phyloP scores from a whole-genome alignment of 1,140 invertebrate species.

The Drosophila novamexicana region DNA sequence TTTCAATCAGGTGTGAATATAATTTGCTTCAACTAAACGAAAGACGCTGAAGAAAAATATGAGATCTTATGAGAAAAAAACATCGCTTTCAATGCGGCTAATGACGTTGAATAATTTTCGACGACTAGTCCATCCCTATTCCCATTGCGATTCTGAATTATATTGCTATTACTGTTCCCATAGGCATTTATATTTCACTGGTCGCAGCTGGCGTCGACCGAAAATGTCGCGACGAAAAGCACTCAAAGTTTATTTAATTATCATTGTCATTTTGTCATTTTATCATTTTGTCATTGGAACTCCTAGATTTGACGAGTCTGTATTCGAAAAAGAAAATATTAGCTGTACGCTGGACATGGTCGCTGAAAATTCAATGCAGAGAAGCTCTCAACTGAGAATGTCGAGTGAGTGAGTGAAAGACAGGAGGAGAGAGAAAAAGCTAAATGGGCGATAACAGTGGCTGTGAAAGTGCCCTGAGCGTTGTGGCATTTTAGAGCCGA shows the following conservation, averaged over 20 bases:
- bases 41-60: not conserved
- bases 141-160: conserved; percentile 4
- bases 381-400: not conserved
- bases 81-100: conserved; percentile 69
- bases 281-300: conserved; percentile 17
- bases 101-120: conserved; percentile 69
- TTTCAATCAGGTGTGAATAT: conserved; percentile 74
- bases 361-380: not conserved
- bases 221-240: conserved; percentile 60
- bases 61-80: conserved; percentile 7
- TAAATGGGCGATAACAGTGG: no score
- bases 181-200: conserved; percentile 18
- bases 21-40: conserved; percentile 23
- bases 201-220: conserved; percentile 30
- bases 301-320: conserved; percentile 2
- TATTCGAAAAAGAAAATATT: conserved; percentile 38
- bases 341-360: conserved; percentile 6
- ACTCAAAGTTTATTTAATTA: conserved; percentile 76
- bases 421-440: not conserved
- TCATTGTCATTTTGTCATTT: conserved; percentile 59
- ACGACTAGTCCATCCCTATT: conserved; percentile 14
- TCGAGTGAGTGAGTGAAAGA: not conserved
- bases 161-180: conserved; percentile 22
- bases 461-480: no score
- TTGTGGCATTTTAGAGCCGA: no score